Evolutionary conservation across 2,888 invertebrate genomes (phyloP).

Genomic region (Neria commutata): DNA sequence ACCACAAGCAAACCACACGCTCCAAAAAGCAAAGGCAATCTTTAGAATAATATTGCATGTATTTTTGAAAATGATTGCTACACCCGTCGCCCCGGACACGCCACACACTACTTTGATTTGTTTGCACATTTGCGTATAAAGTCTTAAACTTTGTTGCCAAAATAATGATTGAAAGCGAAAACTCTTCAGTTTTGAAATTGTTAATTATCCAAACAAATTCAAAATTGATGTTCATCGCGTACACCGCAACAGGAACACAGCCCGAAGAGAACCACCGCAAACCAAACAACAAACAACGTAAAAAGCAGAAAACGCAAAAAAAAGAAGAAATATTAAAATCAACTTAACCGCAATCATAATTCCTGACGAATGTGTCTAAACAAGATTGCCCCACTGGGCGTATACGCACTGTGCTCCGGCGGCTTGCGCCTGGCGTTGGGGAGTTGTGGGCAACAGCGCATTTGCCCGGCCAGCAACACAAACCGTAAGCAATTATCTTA

Average conservation of each 20-base stretch:
- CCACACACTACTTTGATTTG: not conserved
- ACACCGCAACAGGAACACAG: too few species aligned
- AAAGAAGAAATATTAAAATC: not conserved
- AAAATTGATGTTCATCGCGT: too few species aligned
- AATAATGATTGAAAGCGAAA: not conserved
- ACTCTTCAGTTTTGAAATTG: not conserved
- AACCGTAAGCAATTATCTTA: too few species aligned
- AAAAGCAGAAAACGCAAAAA: not conserved
- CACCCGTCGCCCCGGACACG: not conserved
- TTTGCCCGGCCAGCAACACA: too few species aligned
- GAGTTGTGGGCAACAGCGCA: too few species aligned
- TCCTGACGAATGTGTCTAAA: not conserved
- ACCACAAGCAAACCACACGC: too few species aligned
- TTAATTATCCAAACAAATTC: too few species aligned
- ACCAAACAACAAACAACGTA: too few species aligned
- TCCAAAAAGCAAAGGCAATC: too few species aligned
- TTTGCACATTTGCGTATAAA: conserved; percentile 11
- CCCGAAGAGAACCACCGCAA: too few species aligned
- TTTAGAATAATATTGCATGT: too few species aligned
- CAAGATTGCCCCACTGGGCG: not conserved
- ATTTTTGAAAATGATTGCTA: conserved; percentile 3
- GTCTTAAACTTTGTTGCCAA: conserved; percentile 5
- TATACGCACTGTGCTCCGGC: not conserved
- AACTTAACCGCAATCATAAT: not conserved
- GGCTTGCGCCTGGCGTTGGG: not conserved